Evolutionary conservation across 2,888 invertebrate species (phyloP).

Genomic region (Polydesmus complanatus): DNA sequence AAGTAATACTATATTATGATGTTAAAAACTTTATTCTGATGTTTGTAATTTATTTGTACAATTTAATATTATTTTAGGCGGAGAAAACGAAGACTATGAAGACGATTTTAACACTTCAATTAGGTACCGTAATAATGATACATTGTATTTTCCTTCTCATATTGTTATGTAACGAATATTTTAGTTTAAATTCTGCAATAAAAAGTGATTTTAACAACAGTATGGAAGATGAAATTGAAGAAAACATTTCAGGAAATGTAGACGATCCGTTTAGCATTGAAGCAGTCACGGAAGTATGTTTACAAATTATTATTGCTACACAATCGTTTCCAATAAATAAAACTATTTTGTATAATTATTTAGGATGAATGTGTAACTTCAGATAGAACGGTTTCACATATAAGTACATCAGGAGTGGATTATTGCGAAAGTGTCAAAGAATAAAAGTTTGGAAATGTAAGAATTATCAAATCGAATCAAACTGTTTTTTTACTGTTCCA

Average conservation of each 20-base stretch:
- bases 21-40: no score
- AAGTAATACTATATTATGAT: no score
- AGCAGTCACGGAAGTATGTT: constrained; percentile 1
- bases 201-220: constrained; percentile 4
- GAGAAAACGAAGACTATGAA: constrained; percentile 5
- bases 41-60: no score
- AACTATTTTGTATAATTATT: no score
- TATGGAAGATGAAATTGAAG: constrained; percentile 11
- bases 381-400: constrained; percentile 21
- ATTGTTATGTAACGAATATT: background rate
- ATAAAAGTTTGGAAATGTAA: no score
- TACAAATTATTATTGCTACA: background rate
- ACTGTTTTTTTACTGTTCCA: no score
- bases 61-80: background rate
- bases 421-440: constrained; percentile 19
- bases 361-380: constrained; percentile 15
- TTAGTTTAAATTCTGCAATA: background rate
- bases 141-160: background rate
- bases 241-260: background rate
- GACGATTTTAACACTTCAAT: constrained; percentile 11
- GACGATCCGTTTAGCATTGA: constrained; percentile 9
- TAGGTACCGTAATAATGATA: background rate
- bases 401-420: constrained; percentile 19
- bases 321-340: no score
- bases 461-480: no score